These are phyloP conservation scores for Struthidea cinerea DNA, from an alignment of 2,113 vertebrate species.

Conservation along the genomic window DNA sequence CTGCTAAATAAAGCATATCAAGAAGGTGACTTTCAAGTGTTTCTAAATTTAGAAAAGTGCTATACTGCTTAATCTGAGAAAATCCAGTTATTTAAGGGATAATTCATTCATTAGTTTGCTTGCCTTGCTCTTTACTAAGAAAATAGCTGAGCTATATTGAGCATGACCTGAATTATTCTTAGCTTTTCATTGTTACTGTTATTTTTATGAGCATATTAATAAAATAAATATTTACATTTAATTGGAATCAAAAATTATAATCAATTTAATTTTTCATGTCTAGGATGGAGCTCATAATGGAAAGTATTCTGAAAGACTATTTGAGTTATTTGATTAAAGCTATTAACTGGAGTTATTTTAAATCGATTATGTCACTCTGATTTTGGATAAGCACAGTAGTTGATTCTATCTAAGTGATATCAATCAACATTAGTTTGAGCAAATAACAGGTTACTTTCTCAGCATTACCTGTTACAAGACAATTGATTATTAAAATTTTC, in stretches of 20 bases:
- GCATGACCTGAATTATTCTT: neutral
- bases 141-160: neutral
- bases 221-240: neutral
- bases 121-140: neutral
- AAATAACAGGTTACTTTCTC: neutral
- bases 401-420: neutral
- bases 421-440: neutral
- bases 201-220: neutral
- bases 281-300: neutral
- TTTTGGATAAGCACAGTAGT: neutral
- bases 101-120: conserved; percentile 1
- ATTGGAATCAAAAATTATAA: neutral
- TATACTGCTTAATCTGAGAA: neutral
- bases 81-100: neutral
- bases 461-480: neutral
- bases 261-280: neutral
- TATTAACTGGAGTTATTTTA: neutral
- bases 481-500: neutral
- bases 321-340: neutral
- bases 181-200: neutral
- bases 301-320: neutral
- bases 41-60: neutral
- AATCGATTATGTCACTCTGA: neutral
- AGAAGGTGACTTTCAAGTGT: neutral
- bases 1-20: neutral